Conservation (phyloP, 1,140 invertebrate genomes). For the Bombus turneri region DNA sequence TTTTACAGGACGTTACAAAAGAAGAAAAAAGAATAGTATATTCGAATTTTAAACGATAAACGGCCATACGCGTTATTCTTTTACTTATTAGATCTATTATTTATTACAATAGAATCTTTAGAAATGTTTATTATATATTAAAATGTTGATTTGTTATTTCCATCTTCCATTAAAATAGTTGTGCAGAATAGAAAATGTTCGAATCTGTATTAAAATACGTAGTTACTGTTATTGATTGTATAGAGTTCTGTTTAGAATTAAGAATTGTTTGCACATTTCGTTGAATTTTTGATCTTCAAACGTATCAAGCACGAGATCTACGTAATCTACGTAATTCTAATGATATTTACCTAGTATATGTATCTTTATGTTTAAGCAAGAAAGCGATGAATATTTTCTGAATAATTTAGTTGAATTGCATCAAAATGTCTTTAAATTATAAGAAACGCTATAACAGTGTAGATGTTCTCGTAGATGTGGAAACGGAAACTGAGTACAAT, state of each 20-base stretch:
- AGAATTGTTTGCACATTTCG: not conserved
- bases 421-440: not conserved
- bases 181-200: not conserved
- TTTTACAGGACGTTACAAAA: not conserved
- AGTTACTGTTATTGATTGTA: constrained; percentile 16
- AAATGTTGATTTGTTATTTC: not conserved
- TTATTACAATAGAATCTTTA: not conserved
- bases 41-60: not conserved
- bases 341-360: not conserved
- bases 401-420: not conserved
- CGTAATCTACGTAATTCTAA: not conserved
- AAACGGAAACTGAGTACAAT: constrained; percentile 1
- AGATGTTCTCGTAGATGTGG: not conserved
- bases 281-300: not conserved
- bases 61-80: not conserved
- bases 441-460: not conserved
- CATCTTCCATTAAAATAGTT: not conserved
- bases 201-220: not conserved
- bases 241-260: not conserved
- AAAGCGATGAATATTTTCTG: not conserved
- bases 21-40: not conserved
- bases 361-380: not conserved
- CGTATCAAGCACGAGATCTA: not conserved
- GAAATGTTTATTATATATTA: not conserved
- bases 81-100: not conserved